Conservation (phyloP, 2,113 vertebrate species). For the Lagopus leucura region DNA sequence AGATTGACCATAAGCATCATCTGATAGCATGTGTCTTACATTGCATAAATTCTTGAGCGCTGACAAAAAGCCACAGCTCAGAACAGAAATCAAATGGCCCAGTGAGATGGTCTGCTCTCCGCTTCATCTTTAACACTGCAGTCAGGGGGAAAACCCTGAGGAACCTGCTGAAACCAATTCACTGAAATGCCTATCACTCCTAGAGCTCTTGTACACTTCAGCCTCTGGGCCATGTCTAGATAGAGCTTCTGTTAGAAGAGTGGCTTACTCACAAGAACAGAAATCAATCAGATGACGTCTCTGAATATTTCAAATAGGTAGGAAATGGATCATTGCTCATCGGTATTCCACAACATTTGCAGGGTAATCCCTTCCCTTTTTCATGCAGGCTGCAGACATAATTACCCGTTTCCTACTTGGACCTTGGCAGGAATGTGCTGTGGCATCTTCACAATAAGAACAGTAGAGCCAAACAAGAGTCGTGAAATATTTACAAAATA, state of each 20-base stretch:
- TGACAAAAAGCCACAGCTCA: conserved; percentile 18
- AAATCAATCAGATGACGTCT: not conserved
- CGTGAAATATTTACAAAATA: not conserved
- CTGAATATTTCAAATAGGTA: not conserved
- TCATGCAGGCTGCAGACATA: not conserved
- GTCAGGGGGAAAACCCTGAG: not conserved
- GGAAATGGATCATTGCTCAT: conserved; percentile 6
- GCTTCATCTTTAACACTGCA: not conserved
- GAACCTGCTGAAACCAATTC: not conserved
- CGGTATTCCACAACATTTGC: not conserved
- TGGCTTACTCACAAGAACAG: not conserved
- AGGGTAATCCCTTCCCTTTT: not conserved
- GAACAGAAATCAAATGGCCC: conserved; percentile 1
- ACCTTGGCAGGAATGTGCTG: not conserved
- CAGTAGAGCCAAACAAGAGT: not conserved
- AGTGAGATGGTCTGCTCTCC: not conserved
- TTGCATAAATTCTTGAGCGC: not conserved
- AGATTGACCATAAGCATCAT: not conserved
- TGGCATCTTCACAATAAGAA: not conserved
- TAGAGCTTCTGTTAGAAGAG: not conserved
- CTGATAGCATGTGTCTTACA: not conserved
- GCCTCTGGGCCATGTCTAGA: not conserved
- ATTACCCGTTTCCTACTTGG: not conserved
- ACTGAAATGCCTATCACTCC: accelerated
- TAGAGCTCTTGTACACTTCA: not conserved